Percentiles rank a stretch among this genome's conserved stretches.
Evolutionary conservation across 1,140 invertebrate species (phyloP).

Genomic region (Drosophila tristis): DNA sequence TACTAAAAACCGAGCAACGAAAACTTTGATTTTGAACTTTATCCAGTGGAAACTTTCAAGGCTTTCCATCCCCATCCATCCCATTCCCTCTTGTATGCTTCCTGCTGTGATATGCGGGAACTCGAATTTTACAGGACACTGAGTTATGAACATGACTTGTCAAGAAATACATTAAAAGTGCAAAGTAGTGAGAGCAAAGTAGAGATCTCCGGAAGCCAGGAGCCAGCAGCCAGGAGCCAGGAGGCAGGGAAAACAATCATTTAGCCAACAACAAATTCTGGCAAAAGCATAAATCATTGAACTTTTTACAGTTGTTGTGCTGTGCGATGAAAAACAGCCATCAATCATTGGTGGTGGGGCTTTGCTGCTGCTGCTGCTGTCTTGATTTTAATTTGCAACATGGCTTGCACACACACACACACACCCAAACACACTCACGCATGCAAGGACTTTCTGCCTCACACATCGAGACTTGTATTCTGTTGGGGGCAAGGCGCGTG

Average conservation of each 20-base stretch:
- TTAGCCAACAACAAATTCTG: slow-evolving; percentile 67
- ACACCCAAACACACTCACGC: not conserved
- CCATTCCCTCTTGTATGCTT: not conserved
- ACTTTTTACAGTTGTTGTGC: slow-evolving; percentile 44
- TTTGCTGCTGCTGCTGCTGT: slow-evolving; percentile 55
- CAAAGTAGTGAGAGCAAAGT: slow-evolving; percentile 63
- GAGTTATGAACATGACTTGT: slow-evolving; percentile 83
- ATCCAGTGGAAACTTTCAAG: slow-evolving; percentile 34
- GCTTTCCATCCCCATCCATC: slow-evolving; percentile 13
- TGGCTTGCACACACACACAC: slow-evolving; percentile 25
- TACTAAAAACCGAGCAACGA: slow-evolving; percentile 61
- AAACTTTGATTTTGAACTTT: slow-evolving; percentile 80
- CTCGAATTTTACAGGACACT: slow-evolving; percentile 73
- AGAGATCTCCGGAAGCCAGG: too few relatives aligned
- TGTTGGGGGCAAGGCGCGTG: slow-evolving; percentile 55
- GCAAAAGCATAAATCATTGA: slow-evolving; percentile 80
- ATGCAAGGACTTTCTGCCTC: not conserved
- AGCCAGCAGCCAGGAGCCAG: slow-evolving; percentile 5
- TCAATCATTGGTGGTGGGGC: slow-evolving; percentile 65
- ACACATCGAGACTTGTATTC: slow-evolving; percentile 9
- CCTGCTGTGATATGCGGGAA: not conserved
- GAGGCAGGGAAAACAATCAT: slow-evolving; percentile 70
- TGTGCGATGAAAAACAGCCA: slow-evolving; percentile 52
- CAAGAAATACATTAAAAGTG: slow-evolving; percentile 80
- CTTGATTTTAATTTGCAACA: slow-evolving; percentile 81